A percentile compares a stretch with the other conserved stretches of the same genome.
Conservation (phyloP, 1,140 invertebrate species). For the Neelides sp. region DNA sequence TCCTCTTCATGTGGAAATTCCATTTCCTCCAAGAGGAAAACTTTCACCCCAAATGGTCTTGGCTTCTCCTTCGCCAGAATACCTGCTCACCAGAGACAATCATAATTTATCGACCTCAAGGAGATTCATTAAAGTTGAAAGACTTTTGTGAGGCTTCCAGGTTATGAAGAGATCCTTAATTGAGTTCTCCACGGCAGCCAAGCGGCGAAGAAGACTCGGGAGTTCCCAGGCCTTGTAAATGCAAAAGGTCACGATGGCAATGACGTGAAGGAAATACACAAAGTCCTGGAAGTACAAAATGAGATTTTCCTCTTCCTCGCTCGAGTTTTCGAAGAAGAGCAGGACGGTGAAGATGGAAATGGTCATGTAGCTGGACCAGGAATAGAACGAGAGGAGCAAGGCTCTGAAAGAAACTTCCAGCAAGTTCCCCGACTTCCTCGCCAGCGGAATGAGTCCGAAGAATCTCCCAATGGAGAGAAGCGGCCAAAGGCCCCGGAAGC, state of each 20-base stretch:
- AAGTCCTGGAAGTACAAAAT: constrained; percentile 14
- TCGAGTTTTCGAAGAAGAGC: constrained; percentile 6
- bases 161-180: no score
- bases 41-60: no score
- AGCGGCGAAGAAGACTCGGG: constrained; percentile 1
- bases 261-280: constrained; percentile 17
- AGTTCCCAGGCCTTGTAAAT: constrained; percentile 12
- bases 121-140: no score
- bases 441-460: constrained; percentile 10
- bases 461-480: constrained; percentile 3
- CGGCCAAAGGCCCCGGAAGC: no score
- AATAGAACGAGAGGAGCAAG: background rate
- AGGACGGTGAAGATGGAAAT: constrained; percentile 12
- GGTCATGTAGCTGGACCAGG: background rate
- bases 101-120: no score
- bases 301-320: background rate
- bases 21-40: no score
- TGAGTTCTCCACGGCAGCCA: constrained; percentile 1
- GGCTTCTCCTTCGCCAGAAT: no score
- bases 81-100: no score
- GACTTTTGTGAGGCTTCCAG: no score
- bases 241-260: constrained; percentile 7
- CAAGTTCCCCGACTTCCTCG: background rate
- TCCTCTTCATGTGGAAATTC: no score
- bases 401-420: background rate